A percentile compares a stretch with the other conserved stretches of the same genome.
These are phyloP conservation scores for Linnaemya vulpina DNA, from an alignment of 2,888 invertebrate species.

Conservation along the genomic window DNA sequence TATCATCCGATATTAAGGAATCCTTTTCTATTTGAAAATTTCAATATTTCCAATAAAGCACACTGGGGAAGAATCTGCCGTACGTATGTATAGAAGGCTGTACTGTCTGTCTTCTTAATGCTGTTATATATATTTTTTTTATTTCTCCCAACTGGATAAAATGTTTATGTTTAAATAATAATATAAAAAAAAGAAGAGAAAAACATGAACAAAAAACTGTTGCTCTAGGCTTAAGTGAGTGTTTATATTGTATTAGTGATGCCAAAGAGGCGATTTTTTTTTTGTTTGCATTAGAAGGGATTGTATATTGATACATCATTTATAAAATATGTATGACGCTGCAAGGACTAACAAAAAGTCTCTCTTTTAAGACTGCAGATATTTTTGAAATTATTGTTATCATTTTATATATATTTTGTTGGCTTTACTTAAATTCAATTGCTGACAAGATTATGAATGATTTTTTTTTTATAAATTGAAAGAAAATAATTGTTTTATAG, in stretches of 20 bases:
- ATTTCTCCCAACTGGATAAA: constrained; percentile 43
- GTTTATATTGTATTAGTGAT: constrained; percentile 30
- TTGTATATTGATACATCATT: neutral
- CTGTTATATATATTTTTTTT: constrained; percentile 45
- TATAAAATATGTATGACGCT: too few relatives aligned
- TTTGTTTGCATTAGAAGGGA: neutral
- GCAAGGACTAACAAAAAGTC: neutral
- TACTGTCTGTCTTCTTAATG: constrained; percentile 49
- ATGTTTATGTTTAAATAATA: constrained; percentile 51
- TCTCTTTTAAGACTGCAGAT: too few relatives aligned
- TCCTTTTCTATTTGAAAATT: constrained; percentile 26
- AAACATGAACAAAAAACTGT: constrained; percentile 21
- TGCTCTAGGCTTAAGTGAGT: constrained; percentile 46
- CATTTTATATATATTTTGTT: too few relatives aligned
- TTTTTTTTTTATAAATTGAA: too few relatives aligned
- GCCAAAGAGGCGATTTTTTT: constrained; percentile 23
- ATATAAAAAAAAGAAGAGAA: neutral
- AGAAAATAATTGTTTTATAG: too few relatives aligned
- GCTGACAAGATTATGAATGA: too few relatives aligned
- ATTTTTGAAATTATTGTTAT: too few relatives aligned
- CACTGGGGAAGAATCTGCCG: constrained; percentile 22
- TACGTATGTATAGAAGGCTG: constrained; percentile 12
- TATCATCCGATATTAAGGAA: constrained; percentile 35
- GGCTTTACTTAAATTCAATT: too few relatives aligned
- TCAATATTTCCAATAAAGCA: neutral